Percentiles rank a stretch among this genome's conserved stretches.
phyloP scores from a whole-genome alignment of 2,888 invertebrate genomes.

The Drosophila atripex region DNA sequence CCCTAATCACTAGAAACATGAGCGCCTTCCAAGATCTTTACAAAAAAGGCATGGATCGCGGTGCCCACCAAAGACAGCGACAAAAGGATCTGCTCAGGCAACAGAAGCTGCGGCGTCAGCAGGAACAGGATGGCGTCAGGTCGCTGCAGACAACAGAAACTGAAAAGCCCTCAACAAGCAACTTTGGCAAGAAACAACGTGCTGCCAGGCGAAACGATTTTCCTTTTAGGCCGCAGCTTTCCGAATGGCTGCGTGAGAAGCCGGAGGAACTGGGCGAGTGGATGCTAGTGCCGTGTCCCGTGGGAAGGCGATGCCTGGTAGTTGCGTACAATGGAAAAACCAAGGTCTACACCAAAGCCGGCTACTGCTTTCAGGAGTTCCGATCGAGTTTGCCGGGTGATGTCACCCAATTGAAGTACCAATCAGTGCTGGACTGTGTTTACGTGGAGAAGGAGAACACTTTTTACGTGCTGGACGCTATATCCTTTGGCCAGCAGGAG shows the following conservation, averaged over 20 bases:
- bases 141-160: constrained; percentile 17
- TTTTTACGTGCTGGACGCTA: constrained; percentile 92
- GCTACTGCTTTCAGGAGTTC: constrained; percentile 86
- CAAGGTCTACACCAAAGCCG: constrained; percentile 88
- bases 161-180: constrained; percentile 7
- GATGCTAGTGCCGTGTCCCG: constrained; percentile 91
- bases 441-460: constrained; percentile 86
- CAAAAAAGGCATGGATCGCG: constrained; percentile 50
- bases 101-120: constrained; percentile 79
- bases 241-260: constrained; percentile 96
- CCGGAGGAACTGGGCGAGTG: constrained; percentile 91
- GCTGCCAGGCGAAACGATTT: constrained; percentile 26
- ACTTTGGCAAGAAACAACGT: constrained; percentile 36
- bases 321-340: constrained; percentile 89
- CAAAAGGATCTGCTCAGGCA: constrained; percentile 70
- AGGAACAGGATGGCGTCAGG: constrained; percentile 69
- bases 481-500: constrained; percentile 79
- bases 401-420: constrained; percentile 44
- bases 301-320: constrained; percentile 92
- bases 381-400: constrained; percentile 81
- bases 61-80: constrained; percentile 71
- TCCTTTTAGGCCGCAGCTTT: constrained; percentile 89
- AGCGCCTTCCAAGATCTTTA: constrained; percentile 61
- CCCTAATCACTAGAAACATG: constrained; percentile 32
- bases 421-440: constrained; percentile 91